Base-by-base conservation (phyloP, 2,113 vertebrate species). In the Todiramphus chloris region DNA sequence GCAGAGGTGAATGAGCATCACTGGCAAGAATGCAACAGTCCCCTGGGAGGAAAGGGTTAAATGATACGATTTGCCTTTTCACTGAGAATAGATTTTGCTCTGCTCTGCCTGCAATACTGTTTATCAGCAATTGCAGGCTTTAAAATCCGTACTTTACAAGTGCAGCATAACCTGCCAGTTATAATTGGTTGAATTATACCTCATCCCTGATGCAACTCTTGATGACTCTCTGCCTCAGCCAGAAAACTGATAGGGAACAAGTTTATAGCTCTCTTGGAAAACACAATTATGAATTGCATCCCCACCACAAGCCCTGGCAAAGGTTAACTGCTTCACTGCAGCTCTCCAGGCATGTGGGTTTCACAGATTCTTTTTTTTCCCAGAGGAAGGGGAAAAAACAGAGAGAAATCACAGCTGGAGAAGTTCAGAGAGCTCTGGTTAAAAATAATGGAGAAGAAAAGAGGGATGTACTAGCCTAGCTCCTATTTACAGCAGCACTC, bases 91-190 rank as follows among this genome's bases (percentile, higher is more conserved):
- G 87, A 4, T 89, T 51, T 25, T 30, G 86, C 92, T 89, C 59
- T 25, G 75, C 93, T 85, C 72, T 92, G 75, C 88, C 83, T 59
- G 78, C 91, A 95, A 87, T 70, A 50, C 90, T 93, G 93, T 89
- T 95, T 97, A 97, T 96, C 96, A 94, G 90, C 93, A 83, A 88
- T 93, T 96, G 95, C 93, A 97, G 95, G 88, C 96, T 97, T 95
- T 97, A 96, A 94, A 97, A 96, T 19, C 86, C 8, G 6, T 94
- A 67, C 93, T 97, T 96, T 93, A 91, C 93, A 76, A 93, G 96
- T 73, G 95, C 96, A 96, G 92, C 97, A 94, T n/a, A 96, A 97
- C 94, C 94, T 97, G 94, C 94, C 95, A 64, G 86, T 85, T 92
- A 77, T 96, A 97, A 96, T 95, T 93, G 96, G 77, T 89, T 96